Evolutionary conservation across 2,797 vertebrate species (phyloP), one percentile per base, ranked within the genome.

Genomic region (Knipowitschia caucasica): DNA sequence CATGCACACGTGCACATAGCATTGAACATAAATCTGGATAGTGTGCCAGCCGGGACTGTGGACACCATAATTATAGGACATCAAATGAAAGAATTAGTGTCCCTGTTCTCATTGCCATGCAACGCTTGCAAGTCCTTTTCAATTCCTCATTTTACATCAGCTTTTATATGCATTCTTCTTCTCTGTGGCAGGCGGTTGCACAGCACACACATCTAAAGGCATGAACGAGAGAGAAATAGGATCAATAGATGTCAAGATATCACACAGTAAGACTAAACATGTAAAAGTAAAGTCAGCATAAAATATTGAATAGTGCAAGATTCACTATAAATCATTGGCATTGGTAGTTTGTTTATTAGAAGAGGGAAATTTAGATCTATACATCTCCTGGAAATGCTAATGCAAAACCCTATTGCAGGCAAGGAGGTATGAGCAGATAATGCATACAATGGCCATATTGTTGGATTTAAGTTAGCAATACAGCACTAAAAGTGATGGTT

Each of bases 1-100:
- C 44, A 29, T 57, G 40, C 51, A 56, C 59, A 58, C 39, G 24
- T 15, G 50, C 58, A 34, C 53, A 61, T 25, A 45, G 52, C 36
- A 55, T 59, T 39, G 56, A 38, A 61, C 77, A 86, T 87, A 87
- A 88, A 89, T 88, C 83, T 80, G 70, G 50, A 62, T 56, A 49
- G 61, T 72, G 64, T 75, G 62, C 74, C 65, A 73, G 78, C 73
- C 69, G 73, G 54, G 53, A 63, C 71, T 27, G 7, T 63, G 67
- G 77, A 80, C 78, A 73, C 80, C 66, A 85, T 88, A 87, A 89
- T 89, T 88, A 88, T 79, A 82, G 78, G 72, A 64, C 78, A 79
- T 87, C 79, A 89, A 88, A 89, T 85, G 78, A 81, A 85, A 82
- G 80, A 87, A 88, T 90, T 86, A 85, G 82, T 85, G 81, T 73